Conservation (phyloP, 2,888 invertebrate genomes). For the Tenthredo distinguenda region DNA sequence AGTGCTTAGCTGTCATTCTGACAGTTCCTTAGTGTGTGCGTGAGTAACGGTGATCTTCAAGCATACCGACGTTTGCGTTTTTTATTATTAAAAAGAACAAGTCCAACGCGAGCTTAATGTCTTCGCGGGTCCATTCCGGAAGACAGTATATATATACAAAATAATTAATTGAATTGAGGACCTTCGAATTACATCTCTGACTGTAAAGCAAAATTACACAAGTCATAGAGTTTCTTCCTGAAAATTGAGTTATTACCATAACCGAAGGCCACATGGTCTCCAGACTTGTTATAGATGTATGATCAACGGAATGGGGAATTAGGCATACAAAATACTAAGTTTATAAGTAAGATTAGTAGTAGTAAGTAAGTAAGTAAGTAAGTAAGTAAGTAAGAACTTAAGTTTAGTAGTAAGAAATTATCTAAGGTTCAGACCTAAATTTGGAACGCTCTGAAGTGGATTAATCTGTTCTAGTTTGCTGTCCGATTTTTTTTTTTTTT, state of each 20-base stretch:
- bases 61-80: neutral
- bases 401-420: too few relatives aligned
- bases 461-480: neutral
- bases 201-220: neutral
- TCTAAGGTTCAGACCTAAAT: neutral
- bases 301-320: neutral
- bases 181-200: neutral
- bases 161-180: neutral
- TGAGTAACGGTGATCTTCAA: conserved; percentile 5
- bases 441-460: neutral
- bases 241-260: neutral
- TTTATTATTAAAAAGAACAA: neutral
- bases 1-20: conserved; percentile 69
- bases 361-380: too few relatives aligned
- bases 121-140: neutral
- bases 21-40: conserved; percentile 49
- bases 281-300: neutral
- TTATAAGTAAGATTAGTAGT: too few relatives aligned
- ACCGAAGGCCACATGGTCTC: neutral
- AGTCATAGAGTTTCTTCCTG: neutral
- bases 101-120: neutral
- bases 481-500: neutral
- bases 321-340: neutral
- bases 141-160: neutral
- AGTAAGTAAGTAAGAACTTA: too few relatives aligned